Evolutionary conservation across 2,113 vertebrate species (phyloP).

Genomic region (Oplegnathus fasciatus): DNA sequence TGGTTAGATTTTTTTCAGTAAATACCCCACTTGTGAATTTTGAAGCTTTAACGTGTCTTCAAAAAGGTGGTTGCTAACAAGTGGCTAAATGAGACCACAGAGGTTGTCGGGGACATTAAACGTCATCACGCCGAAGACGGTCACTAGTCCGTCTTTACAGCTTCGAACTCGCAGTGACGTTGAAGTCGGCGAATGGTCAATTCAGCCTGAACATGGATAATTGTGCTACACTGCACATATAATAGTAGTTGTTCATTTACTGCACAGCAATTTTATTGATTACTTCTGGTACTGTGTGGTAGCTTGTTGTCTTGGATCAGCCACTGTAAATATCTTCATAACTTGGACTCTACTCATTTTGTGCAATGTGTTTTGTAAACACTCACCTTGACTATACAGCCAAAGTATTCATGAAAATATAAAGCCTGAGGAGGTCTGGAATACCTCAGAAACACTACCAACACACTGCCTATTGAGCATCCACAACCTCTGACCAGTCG

Average conservation of each 20-base stretch:
- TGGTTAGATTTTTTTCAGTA: too few relatives aligned
- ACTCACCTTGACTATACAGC: background rate
- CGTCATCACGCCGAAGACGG: too few relatives aligned
- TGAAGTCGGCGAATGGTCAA: background rate
- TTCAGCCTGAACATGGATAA: background rate
- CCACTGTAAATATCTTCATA: background rate
- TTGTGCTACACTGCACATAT: background rate
- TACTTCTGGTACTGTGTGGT: background rate
- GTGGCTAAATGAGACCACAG: too few relatives aligned
- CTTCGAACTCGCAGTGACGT: too few relatives aligned
- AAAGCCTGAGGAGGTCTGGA: background rate
- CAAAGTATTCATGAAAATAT: background rate
- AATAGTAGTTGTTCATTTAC: background rate
- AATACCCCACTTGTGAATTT: too few relatives aligned
- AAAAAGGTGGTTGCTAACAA: too few relatives aligned
- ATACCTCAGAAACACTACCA: background rate
- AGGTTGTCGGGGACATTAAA: too few relatives aligned
- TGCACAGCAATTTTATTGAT: background rate
- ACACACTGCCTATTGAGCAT: constrained; percentile 3
- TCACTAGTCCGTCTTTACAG: too few relatives aligned
- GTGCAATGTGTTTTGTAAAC: background rate
- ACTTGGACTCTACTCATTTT: background rate
- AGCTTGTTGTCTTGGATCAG: constrained; percentile 3
- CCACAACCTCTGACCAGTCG: constrained; percentile 41
- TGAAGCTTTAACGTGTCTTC: too few relatives aligned